Evolutionary conservation across 1,140 invertebrate species (phyloP).

Genomic region (Pseudobourletiella spinata): DNA sequence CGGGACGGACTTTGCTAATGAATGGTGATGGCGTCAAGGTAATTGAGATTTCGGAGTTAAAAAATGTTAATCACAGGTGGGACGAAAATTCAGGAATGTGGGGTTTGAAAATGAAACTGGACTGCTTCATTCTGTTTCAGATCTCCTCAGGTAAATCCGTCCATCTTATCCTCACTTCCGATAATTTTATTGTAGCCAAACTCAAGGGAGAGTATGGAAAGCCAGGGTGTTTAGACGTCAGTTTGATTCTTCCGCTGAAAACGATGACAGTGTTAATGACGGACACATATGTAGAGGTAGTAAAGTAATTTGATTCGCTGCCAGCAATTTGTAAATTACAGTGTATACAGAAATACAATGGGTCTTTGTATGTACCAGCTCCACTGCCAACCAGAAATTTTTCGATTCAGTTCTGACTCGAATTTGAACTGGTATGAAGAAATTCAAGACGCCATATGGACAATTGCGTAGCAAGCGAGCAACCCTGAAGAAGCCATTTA

Average conservation of each 20-base stretch:
- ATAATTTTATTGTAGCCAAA: slow-evolving; percentile 31
- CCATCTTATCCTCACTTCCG: slow-evolving; percentile 28
- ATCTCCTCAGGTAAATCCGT: slow-evolving; percentile 8
- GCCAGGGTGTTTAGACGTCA: slow-evolving; percentile 18
- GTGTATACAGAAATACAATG: background rate
- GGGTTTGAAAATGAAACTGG: background rate
- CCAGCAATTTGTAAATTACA: background rate
- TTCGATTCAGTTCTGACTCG: background rate
- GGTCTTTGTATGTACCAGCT: background rate
- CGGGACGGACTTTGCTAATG: slow-evolving; percentile 28
- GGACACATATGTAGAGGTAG: background rate
- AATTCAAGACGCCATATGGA: slow-evolving; percentile 6
- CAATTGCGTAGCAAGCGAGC: background rate
- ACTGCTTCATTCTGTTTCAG: background rate
- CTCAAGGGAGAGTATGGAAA: slow-evolving; percentile 26
- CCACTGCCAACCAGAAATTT: background rate
- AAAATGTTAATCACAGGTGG: too few relatives aligned
- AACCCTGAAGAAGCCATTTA: slow-evolving; percentile 3
- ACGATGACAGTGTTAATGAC: slow-evolving; percentile 8
- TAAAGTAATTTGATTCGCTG: background rate
- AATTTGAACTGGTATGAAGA: slow-evolving; percentile 1
- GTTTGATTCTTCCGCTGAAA: slow-evolving; percentile 23
- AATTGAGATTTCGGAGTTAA: background rate
- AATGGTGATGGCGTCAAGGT: slow-evolving; percentile 16
- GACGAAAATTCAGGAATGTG: background rate